Conservation (phyloP, 2,888 invertebrate genomes). For the Euspilapteryx auroguttella region DNA sequence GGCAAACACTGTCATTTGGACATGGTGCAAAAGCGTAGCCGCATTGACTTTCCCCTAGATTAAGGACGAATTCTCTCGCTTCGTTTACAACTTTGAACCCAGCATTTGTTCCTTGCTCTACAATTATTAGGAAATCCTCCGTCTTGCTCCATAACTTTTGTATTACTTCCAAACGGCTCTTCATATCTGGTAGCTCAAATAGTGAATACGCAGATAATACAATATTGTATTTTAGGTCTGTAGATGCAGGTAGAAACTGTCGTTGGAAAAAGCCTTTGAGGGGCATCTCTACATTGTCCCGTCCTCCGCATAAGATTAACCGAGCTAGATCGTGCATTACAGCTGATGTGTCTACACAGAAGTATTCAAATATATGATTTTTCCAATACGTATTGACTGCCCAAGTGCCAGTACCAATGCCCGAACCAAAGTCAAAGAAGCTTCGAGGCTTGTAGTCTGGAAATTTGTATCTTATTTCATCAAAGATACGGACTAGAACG, state of each 20-base stretch:
- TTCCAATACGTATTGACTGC: slow-evolving; percentile 77
- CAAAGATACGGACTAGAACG: slow-evolving; percentile 67
- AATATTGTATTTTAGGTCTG: slow-evolving; percentile 69
- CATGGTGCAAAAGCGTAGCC: slow-evolving; percentile 83
- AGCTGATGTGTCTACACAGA: slow-evolving; percentile 79
- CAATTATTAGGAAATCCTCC: slow-evolving; percentile 75
- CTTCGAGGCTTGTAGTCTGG: slow-evolving; percentile 72
- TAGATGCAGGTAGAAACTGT: slow-evolving; percentile 76
- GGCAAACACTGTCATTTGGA: slow-evolving; percentile 80
- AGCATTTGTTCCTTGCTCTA: slow-evolving; percentile 81
- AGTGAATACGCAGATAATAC: slow-evolving; percentile 80
- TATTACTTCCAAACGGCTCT: slow-evolving; percentile 68
- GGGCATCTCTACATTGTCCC: slow-evolving; percentile 60
- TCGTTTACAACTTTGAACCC: slow-evolving; percentile 84
- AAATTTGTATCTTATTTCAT: slow-evolving; percentile 69
- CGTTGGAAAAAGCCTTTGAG: slow-evolving; percentile 70
- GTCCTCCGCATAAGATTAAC: slow-evolving; percentile 68
- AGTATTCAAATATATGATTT: slow-evolving; percentile 74
- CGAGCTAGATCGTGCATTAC: slow-evolving; percentile 84
- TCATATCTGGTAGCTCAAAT: slow-evolving; percentile 73
- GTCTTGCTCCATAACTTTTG: slow-evolving; percentile 87
- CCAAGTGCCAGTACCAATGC: slow-evolving; percentile 86
- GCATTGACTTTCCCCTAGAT: slow-evolving; percentile 30
- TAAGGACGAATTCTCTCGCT: slow-evolving; percentile 78
- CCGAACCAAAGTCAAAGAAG: slow-evolving; percentile 91